Base-by-base conservation (phyloP, 2,113 vertebrate genomes). In the Penelope pileata region DNA sequence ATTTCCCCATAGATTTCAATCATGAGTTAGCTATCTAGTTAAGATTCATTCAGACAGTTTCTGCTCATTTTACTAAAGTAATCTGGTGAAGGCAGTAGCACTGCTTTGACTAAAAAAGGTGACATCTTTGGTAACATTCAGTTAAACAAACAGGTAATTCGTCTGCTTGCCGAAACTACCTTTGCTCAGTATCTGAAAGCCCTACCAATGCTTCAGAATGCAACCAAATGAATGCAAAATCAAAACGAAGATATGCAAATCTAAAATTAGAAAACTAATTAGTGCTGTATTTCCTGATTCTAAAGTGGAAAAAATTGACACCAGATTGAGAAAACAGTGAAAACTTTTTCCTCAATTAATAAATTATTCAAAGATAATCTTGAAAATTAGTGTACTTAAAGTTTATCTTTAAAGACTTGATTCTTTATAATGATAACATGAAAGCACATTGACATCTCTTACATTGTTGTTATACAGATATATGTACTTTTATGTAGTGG, bases 181-280 rank as follows among this genome's bases (percentile, higher is more conserved):
- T 77, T 90, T 91, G n/a, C 38, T 91, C 43, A 22, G 16, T 69
- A 56, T 70, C n/a, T 70, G 63, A 67, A 12, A 24, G 11, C 8
- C 42, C 74, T 58, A 83, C 23, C 22, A 62, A 45, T 86, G 32
- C 30, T 83, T 80, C 54, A 2, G 83, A 58, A 66, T 45, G 29
- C 59, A 86, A 86, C 64, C 88, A 86, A 83, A 69, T 8, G 48
- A 88, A 78, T 72, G 23, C 70, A 36, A 68, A 77, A 70, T 88
- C 2, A 93, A 90, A 86, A 21, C 0, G 50, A 90, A 81, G 47
- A 69, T 47, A 70, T 12, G 50, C 2, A 88, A 90, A 94, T 77
- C 76, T 94, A 90, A 94, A 94, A 88, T 86, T 86, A 88, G 73
- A 93, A 88, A 94, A 51, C 12, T 74, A 83, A 86, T 90, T 92